Conservation (phyloP, 2,797 vertebrate genomes). For the Microchirus variegatus region DNA sequence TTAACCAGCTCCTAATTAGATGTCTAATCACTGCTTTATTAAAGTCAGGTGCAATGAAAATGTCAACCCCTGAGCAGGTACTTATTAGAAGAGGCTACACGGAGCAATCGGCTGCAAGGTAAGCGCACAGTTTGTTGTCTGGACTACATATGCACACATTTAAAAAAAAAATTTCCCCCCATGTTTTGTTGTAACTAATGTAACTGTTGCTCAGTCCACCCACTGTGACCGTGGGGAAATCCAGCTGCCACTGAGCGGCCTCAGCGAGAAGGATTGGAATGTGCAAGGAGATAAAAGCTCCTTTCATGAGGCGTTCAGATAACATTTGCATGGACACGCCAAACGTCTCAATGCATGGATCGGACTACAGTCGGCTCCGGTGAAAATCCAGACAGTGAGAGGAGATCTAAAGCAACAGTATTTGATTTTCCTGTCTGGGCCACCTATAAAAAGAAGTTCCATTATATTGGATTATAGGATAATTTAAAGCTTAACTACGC, state of each 20-base stretch:
- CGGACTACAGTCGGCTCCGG: conserved; percentile 34
- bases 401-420: neutral
- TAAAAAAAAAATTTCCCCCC: neutral
- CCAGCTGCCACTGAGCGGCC: conserved; percentile 70
- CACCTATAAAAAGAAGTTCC: too few relatives aligned
- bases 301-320: conserved; percentile 72
- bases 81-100: conserved; percentile 29
- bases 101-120: conserved; percentile 14
- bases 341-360: conserved; percentile 52
- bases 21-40: conserved; percentile 41
- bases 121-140: neutral
- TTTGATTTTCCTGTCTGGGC: conserved; percentile 2
- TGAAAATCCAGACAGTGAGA: neutral
- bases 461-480: too few relatives aligned
- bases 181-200: conserved; percentile 49
- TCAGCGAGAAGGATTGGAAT: conserved; percentile 77
- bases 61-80: conserved; percentile 29
- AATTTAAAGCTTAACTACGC: too few relatives aligned
- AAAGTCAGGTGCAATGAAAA: conserved; percentile 33
- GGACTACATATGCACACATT: neutral
- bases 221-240: conserved; percentile 71
- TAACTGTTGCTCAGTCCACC: conserved; percentile 70
- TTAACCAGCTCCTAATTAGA: conserved; percentile 15
- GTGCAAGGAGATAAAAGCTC: conserved; percentile 75
- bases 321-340: conserved; percentile 59